Evolutionary conservation across 37 sponge, comb jelly and placozoan species (phyloP), one percentile per base, ranked within the genome.

Genomic region (Spongilla lacustris): DNA sequence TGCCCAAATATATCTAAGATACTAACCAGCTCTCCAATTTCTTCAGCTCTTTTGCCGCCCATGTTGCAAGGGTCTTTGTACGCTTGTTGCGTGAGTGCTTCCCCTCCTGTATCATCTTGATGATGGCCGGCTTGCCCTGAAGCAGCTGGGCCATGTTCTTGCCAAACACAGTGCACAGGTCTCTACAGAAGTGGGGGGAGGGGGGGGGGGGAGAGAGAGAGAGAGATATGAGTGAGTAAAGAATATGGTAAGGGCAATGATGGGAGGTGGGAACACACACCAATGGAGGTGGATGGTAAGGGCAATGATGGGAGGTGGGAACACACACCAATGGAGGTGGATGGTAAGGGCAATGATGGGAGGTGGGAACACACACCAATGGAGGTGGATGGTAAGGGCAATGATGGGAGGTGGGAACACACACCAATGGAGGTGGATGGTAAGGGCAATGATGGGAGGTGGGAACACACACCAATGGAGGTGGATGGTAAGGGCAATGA

Each of bases 41-140:
- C 67, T 80, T 88, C 19, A 92, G 77, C 66, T 84, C 89, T 49
- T 88, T 87, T 41, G 73, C 32, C 0, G 96, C 94, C 98, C 98
- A 98, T 2, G 80, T 30, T 50, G 94, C 87, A n/a, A 98, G 66
- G n/a, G 91, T 72, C 27, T 92, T 93, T 22, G 98, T 93, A 36
- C 92, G 89, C 25, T 85, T 84, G 46, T 74, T 90, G 30, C 91
- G 75, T 0, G 96, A 95, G 30, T 46, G 66, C 27, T 85, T 80
- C 0, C 96, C 98, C 49, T 93, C 88, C 28, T 69, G 66, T 41
- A 98, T 66, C 37, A 98, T 85, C 71, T 91, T 84, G 17, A 67
- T 68, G n/a, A 98, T 83, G 38, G 73, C 78, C 0, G 71, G 84
- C 0, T 27, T 74, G 11, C 78, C 68, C 27, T 69, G n/a, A 5